Conservation (phyloP, 2,113 vertebrate genomes). For the Syngnathus typhle region DNA sequence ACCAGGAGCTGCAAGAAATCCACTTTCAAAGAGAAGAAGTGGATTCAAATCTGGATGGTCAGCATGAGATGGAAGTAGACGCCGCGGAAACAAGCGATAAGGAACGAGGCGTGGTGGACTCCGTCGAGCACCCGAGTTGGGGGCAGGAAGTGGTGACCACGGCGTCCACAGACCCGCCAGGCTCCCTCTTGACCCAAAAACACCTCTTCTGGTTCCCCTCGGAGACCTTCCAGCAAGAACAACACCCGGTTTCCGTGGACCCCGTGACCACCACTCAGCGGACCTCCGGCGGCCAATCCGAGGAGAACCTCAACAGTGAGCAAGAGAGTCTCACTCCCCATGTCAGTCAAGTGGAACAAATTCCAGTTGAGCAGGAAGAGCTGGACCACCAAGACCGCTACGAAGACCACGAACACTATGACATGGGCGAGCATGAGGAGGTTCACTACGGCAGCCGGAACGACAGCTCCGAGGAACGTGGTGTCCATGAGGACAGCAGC, state of each 20-base stretch:
- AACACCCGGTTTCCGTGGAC: slow-evolving; percentile 49
- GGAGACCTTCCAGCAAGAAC: slow-evolving; percentile 69
- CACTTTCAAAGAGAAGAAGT: slow-evolving; percentile 23
- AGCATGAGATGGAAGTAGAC: slow-evolving; percentile 35
- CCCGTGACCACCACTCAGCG: slow-evolving; percentile 56
- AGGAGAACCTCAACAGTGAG: slow-evolving; percentile 45
- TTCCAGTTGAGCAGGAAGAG: slow-evolving; percentile 22
- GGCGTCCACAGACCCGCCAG: slow-evolving; percentile 69
- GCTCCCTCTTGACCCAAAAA: slow-evolving; percentile 80
- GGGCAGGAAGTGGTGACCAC: slow-evolving; percentile 46
- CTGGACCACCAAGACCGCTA: slow-evolving; percentile 15
- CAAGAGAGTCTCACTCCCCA: slow-evolving; percentile 17
- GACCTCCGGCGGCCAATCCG: slow-evolving; percentile 48
- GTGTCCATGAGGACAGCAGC: slow-evolving; percentile 17
- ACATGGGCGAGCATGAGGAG: slow-evolving; percentile 60
- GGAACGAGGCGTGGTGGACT: slow-evolving; percentile 32
- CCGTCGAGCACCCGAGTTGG: slow-evolving; percentile 17
- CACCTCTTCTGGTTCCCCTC: slow-evolving; percentile 85
- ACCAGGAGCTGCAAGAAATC: slow-evolving; percentile 48
- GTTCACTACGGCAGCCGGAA: slow-evolving; percentile 23
- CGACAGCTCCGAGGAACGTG: slow-evolving; percentile 31
- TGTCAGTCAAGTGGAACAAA: slow-evolving; percentile 17
- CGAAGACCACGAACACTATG: slow-evolving; percentile 50
- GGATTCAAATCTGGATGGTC: slow-evolving; percentile 39
- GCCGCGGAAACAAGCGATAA: slow-evolving; percentile 27